These are phyloP conservation scores for Mystacornis crossleyi DNA, from an alignment of 2,113 vertebrate genomes.

Conservation along the genomic window DNA sequence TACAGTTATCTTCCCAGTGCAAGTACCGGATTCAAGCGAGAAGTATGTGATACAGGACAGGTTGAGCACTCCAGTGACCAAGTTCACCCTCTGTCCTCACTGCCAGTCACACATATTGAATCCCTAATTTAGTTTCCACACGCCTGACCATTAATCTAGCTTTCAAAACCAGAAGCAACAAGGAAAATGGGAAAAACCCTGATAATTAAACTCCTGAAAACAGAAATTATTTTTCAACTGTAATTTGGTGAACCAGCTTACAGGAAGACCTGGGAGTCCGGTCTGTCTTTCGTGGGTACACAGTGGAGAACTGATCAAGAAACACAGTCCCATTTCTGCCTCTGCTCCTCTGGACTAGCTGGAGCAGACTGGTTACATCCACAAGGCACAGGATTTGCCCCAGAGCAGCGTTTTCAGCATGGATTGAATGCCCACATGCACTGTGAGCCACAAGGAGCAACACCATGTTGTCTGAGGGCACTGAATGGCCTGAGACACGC, in stretches of 20 bases:
- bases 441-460: fast-evolving
- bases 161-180: neutral
- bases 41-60: neutral
- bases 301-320: neutral
- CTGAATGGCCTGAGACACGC: fast-evolving
- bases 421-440: fast-evolving
- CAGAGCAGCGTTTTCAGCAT: neutral
- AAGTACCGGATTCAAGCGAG: neutral
- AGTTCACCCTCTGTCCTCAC: neutral
- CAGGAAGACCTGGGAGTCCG: neutral
- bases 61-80: neutral
- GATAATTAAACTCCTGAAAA: neutral
- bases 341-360: neutral
- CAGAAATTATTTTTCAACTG: neutral
- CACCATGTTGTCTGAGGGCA: neutral
- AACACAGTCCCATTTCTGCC: neutral
- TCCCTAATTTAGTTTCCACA: fast-evolving
- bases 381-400: neutral
- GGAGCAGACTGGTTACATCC: neutral
- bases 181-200: neutral
- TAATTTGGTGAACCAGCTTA: neutral
- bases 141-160: neutral
- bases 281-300: neutral
- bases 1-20: neutral
- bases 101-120: neutral